Conservation (phyloP, 2,888 invertebrate species). For the Agrochola lychnidis region DNA sequence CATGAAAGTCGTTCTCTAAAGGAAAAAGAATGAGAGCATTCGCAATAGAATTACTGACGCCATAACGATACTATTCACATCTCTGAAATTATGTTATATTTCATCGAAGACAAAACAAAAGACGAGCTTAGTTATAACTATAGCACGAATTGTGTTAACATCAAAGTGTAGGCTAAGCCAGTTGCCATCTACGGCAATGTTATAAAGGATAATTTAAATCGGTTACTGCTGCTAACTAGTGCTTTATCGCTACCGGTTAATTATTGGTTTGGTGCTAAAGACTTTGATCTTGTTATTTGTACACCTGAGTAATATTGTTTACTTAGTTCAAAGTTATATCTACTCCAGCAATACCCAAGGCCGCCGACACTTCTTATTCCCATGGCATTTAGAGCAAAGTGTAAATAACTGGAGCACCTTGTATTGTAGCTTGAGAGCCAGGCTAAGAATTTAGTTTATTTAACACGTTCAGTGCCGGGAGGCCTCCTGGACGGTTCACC, state of each 20-base stretch:
- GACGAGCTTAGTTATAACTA: not conserved
- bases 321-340: constrained; percentile 11
- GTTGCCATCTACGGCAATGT: constrained; percentile 65
- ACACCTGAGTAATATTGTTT: constrained; percentile 28
- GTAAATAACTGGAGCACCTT: constrained; percentile 12
- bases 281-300: constrained; percentile 60
- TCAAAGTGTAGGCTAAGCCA: constrained; percentile 46
- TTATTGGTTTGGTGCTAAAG: constrained; percentile 70
- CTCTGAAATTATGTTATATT: not conserved
- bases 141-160: constrained; percentile 18
- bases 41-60: not conserved
- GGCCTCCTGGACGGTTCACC: too few species aligned
- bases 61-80: constrained; percentile 9
- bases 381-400: constrained; percentile 48
- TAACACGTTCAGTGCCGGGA: too few species aligned
- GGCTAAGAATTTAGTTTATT: constrained; percentile 1
- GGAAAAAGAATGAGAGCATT: not conserved
- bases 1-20: constrained; percentile 2
- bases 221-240: constrained; percentile 68
- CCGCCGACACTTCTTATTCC: constrained; percentile 44
- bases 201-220: constrained; percentile 67
- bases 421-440: not conserved
- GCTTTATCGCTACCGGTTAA: constrained; percentile 74
- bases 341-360: constrained; percentile 33
- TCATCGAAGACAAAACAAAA: not conserved